These are phyloP conservation scores for Synanthedon formicaeformis DNA, from an alignment of 2,888 invertebrate species.

Conservation along the genomic window DNA sequence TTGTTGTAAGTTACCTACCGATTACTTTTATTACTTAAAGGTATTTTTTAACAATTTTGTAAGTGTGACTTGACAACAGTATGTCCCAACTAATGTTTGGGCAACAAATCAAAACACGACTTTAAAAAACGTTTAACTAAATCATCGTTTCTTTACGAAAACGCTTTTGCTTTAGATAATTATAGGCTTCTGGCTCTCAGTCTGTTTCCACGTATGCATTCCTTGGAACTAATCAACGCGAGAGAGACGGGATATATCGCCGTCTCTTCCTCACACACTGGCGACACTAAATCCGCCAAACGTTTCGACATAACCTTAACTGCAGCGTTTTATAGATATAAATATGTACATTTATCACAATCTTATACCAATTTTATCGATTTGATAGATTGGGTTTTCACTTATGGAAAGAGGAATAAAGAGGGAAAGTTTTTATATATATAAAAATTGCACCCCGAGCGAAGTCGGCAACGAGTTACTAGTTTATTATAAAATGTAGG, in stretches of 20 bases:
- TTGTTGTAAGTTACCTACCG: too few species aligned
- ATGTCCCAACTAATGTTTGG: conserved; percentile 30
- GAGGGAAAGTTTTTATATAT: too few species aligned
- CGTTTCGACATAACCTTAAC: not conserved
- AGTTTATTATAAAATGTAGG: too few species aligned
- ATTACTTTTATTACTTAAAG: too few species aligned
- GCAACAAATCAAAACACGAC: conserved; percentile 62
- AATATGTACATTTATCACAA: too few species aligned
- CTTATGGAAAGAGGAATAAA: too few species aligned
- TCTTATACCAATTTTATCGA: too few species aligned
- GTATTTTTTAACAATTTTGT: too few species aligned
- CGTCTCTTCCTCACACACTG: conserved; percentile 6
- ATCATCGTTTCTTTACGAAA: conserved; percentile 60
- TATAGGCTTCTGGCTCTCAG: conserved; percentile 46
- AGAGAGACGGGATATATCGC: conserved; percentile 13
- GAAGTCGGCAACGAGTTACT: too few species aligned
- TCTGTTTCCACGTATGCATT: conserved; percentile 31
- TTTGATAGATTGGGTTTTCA: too few species aligned
- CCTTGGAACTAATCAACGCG: conserved; percentile 44
- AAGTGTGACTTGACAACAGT: not conserved
- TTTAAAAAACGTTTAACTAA: conserved; percentile 64
- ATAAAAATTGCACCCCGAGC: too few species aligned
- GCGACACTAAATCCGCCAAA: conserved; percentile 1
- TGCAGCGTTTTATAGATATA: not conserved
- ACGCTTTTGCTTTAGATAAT: conserved; percentile 62